Conservation (phyloP, 2,113 vertebrate species). For the Periophthalmodon schlosseri region DNA sequence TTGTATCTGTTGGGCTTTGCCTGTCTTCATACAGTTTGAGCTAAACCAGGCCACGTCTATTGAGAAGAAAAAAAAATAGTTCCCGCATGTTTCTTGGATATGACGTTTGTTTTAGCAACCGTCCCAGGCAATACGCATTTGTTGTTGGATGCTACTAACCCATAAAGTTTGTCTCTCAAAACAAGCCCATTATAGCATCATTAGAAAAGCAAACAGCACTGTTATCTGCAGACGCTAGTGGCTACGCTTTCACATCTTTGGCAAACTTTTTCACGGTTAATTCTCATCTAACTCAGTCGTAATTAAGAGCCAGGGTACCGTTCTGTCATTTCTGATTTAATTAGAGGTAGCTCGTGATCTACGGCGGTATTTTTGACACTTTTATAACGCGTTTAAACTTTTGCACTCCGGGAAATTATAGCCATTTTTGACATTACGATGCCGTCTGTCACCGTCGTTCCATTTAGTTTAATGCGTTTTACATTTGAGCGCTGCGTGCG, state of each 20-base stretch:
- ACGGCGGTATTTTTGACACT: conserved; percentile 22
- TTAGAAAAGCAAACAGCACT: conserved; percentile 50
- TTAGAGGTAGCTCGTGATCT: conserved; percentile 31
- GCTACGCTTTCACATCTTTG: conserved; percentile 24
- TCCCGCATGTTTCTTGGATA: conserved; percentile 33
- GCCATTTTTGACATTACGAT: conserved; percentile 23
- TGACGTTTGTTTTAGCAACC: conserved; percentile 65
- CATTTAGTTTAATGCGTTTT: conserved; percentile 39
- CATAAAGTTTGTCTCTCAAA: conserved; percentile 46
- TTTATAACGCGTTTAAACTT: conserved; percentile 18
- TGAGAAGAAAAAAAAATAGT: conserved; percentile 11
- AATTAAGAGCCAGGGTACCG: conserved; percentile 9
- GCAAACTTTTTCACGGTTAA: conserved; percentile 27
- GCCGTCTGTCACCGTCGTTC: conserved; percentile 38
- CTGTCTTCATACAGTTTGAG: conserved; percentile 42
- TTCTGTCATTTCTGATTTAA: conserved; percentile 22
- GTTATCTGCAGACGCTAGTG: conserved; percentile 38
- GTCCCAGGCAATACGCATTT: conserved; percentile 42
- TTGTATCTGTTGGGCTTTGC: conserved; percentile 7
- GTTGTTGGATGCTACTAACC: conserved; percentile 49
- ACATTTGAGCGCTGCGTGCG: conserved; percentile 28
- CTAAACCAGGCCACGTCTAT: conserved; percentile 50
- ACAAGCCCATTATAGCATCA: conserved; percentile 44
- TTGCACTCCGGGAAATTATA: conserved; percentile 13
- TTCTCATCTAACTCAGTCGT: conserved; percentile 24